A percentile compares a stretch with the other conserved stretches of the same genome.
phyloP scores from a whole-genome alignment of 2,797 vertebrate genomes.

The Parotocinclus haroldoi region DNA sequence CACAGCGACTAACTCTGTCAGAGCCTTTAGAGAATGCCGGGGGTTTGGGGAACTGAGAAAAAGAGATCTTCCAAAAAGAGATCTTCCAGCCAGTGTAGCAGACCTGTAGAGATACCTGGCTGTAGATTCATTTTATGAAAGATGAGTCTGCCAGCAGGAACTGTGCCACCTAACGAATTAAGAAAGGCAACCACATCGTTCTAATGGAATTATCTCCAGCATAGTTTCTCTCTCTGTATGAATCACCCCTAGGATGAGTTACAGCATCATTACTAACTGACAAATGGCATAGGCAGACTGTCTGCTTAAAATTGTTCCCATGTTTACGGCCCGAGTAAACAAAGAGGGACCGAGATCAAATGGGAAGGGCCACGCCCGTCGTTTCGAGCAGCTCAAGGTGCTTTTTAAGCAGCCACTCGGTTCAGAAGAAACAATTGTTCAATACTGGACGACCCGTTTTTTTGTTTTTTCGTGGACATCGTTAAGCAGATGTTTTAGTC shows the following conservation, averaged over 20 bases:
- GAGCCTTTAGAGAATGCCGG: too few species aligned
- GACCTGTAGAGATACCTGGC: not conserved
- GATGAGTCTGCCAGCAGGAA: not conserved
- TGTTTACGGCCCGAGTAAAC: not conserved
- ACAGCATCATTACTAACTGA: constrained; percentile 8
- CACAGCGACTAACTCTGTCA: not conserved
- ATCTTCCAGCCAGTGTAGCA: not conserved
- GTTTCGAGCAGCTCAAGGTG: too few species aligned
- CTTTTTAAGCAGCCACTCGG: too few species aligned
- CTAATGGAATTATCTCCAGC: not conserved
- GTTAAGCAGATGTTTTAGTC: too few species aligned
- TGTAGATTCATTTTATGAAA: not conserved
- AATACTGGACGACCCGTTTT: too few species aligned
- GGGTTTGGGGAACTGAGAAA: not conserved
- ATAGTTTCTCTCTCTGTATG: not conserved
- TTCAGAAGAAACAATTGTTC: too few species aligned
- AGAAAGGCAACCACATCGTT: not conserved
- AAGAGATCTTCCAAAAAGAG: too few species aligned
- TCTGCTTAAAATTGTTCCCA: not conserved
- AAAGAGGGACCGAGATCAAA: not conserved
- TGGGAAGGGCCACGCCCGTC: too few species aligned
- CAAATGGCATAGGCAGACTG: not conserved
- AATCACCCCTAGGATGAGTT: not conserved
- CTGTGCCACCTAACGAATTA: not conserved
- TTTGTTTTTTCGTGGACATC: too few species aligned